These are phyloP conservation scores for Epinotia brunnichana DNA, from an alignment of 2,888 invertebrate species.

Conservation along the genomic window DNA sequence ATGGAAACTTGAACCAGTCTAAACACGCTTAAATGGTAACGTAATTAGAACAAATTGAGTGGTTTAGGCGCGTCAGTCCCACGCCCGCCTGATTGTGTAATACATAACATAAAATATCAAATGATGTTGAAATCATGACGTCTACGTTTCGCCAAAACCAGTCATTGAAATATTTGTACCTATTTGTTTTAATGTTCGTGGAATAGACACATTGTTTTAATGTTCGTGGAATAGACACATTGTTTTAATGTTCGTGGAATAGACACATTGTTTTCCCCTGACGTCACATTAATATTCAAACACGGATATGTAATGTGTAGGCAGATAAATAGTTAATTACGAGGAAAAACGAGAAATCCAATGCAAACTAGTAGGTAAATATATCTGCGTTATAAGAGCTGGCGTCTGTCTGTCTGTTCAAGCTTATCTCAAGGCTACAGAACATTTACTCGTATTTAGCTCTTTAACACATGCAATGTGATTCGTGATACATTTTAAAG, in stretches of 20 bases:
- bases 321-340: background rate
- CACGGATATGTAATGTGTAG: background rate
- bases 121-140: conserved; percentile 15
- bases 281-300: background rate
- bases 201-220: background rate
- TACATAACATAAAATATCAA: conserved; percentile 2
- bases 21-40: conserved; percentile 30
- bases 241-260: background rate
- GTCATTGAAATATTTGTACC: conserved; percentile 11
- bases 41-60: conserved; percentile 33
- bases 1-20: conserved; percentile 28
- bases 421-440: conserved; percentile 4
- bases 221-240: too few relatives aligned
- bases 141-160: background rate
- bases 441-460: background rate
- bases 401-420: conserved; percentile 22
- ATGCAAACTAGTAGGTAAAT: background rate
- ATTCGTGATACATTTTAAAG: background rate
- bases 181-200: background rate
- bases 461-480: background rate
- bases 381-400: background rate
- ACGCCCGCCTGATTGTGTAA: conserved; percentile 13
- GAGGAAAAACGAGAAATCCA: background rate
- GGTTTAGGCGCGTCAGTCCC: conserved; percentile 24
- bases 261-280: background rate